Evolutionary conservation across 2,888 invertebrate genomes (phyloP).

Genomic region (Galeruca laticollis): DNA sequence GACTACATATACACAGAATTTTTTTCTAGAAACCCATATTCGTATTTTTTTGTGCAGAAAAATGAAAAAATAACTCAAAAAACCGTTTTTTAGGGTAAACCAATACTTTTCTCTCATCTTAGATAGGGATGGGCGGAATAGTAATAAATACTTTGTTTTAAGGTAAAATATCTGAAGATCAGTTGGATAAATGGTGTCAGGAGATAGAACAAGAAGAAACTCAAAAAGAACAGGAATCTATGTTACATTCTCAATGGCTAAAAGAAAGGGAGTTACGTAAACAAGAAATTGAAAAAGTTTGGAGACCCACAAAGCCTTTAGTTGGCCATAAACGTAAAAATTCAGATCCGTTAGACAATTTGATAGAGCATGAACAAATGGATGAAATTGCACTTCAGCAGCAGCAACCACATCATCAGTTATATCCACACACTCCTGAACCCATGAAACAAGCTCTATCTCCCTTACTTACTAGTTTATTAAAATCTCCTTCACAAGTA

Average conservation of each 20-base stretch:
- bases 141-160: background rate
- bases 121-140: too few species aligned
- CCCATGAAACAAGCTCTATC: constrained; percentile 71
- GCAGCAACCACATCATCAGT: constrained; percentile 46
- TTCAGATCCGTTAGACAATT: constrained; percentile 60
- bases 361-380: constrained; percentile 57
- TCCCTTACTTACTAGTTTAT: constrained; percentile 84
- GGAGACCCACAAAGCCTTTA: constrained; percentile 68
- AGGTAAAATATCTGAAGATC: constrained; percentile 75
- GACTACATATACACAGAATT: too few species aligned
- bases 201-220: constrained; percentile 81
- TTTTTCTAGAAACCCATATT: too few species aligned
- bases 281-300: constrained; percentile 72
- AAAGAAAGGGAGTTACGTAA: constrained; percentile 77
- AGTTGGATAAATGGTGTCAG: constrained; percentile 80
- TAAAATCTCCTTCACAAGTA: constrained; percentile 77
- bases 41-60: too few species aligned
- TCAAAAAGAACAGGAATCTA: constrained; percentile 76
- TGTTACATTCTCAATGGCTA: constrained; percentile 73
- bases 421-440: constrained; percentile 41
- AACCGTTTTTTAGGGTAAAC: too few species aligned
- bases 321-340: constrained; percentile 62
- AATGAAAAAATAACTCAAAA: too few species aligned
- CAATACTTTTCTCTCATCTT: too few species aligned
- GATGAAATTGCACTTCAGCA: constrained; percentile 47